These are phyloP conservation scores for Diachasmimorpha longicaudata DNA, from an alignment of 1,140 invertebrate species.

Conservation along the genomic window DNA sequence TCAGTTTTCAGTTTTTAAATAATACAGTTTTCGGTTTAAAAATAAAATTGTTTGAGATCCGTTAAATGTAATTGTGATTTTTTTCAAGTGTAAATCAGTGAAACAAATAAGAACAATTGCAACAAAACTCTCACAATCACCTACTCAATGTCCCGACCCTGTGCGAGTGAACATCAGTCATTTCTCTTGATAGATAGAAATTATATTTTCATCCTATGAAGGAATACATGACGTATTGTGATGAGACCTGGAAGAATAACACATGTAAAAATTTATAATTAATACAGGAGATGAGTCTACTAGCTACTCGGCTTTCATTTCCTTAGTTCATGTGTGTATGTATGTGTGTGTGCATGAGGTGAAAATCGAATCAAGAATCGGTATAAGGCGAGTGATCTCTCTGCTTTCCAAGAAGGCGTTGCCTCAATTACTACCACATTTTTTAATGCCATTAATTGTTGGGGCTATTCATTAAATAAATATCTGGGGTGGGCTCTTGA, in stretches of 20 bases:
- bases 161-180: background rate
- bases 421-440: background rate
- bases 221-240: background rate
- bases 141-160: too few relatives aligned
- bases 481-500: too few relatives aligned
- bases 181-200: background rate
- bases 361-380: slow-evolving; percentile 28
- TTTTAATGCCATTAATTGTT: background rate
- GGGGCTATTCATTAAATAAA: too few relatives aligned
- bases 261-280: background rate
- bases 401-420: slow-evolving; percentile 29
- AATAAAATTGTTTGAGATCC: too few relatives aligned
- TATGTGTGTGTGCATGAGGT: slow-evolving; percentile 1
- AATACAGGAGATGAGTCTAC: background rate
- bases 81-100: too few relatives aligned
- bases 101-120: too few relatives aligned
- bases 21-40: too few relatives aligned
- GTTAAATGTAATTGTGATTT: too few relatives aligned
- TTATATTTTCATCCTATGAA: background rate
- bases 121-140: too few relatives aligned
- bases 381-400: slow-evolving; percentile 32
- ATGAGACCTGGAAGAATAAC: background rate
- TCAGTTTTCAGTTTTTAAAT: too few relatives aligned
- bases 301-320: slow-evolving; percentile 4
- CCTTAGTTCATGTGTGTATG: background rate